phyloP scores from a whole-genome alignment of 2,888 invertebrate genomes.

The Xanthorhoe spadicearia region DNA sequence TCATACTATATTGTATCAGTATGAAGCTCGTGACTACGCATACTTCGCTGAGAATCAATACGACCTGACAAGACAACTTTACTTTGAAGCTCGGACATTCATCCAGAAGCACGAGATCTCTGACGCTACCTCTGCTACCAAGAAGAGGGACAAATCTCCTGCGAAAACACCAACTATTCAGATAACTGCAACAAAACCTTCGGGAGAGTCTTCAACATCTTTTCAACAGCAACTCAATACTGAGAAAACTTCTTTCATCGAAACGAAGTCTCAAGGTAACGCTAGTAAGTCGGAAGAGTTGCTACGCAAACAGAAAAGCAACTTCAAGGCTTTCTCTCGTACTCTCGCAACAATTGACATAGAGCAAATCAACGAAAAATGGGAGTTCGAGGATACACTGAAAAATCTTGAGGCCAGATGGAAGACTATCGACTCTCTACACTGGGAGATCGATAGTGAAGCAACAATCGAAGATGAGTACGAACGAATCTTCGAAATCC shows the following conservation, averaged over 20 bases:
- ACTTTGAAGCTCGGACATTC: constrained; percentile 14
- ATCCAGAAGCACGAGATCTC: constrained; percentile 5
- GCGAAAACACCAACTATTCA: constrained; percentile 3
- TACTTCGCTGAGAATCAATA: constrained; percentile 17
- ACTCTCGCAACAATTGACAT: constrained; percentile 12
- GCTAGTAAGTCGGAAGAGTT: constrained; percentile 16
- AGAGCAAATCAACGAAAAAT: constrained; percentile 16
- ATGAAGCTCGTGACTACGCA: constrained; percentile 6
- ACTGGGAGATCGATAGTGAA: constrained; percentile 19
- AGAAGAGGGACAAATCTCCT: constrained; percentile 4
- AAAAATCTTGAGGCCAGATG: constrained; percentile 17
- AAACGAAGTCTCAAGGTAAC: constrained; percentile 14
- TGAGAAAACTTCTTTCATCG: constrained; percentile 10
- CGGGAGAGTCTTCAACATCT: neutral
- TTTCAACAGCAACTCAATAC: neutral
- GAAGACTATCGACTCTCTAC: constrained; percentile 18
- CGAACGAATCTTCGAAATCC: constrained; percentile 6
- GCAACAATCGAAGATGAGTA: neutral
- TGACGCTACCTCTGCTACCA: neutral
- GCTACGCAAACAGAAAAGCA: constrained; percentile 1
- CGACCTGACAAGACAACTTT: constrained; percentile 3
- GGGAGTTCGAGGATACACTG: constrained; percentile 15
- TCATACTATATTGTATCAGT: constrained; percentile 11
- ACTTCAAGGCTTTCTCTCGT: constrained; percentile 9
- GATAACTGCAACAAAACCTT: neutral